Base-by-base conservation (phyloP, 2,113 vertebrate genomes). In the Psophia crepitans region DNA sequence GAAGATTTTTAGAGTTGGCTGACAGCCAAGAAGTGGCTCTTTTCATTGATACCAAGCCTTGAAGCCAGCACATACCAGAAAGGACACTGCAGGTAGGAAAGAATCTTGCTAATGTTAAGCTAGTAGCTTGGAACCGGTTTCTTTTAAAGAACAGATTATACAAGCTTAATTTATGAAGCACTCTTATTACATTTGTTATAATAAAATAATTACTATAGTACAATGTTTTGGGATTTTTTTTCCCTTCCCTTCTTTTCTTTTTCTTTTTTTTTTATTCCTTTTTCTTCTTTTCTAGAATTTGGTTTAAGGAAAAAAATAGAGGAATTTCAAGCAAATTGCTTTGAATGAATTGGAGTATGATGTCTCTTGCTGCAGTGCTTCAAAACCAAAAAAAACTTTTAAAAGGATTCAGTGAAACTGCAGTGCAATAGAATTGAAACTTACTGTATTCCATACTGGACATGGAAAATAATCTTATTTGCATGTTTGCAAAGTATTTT, bases 151-250 rank as follows among this genome's bases (percentile, higher is more conserved):
- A 49, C 0, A 1, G 54, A 37, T 63, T 26, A 56, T 14, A 30
- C 2, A 77, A 18, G 5, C 2, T 70, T 78, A 44, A 22, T 0
- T 74, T 74, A 43, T 22, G 48, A 64, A 49, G 32, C 2, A 26
- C 0, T 13, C 3, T 39, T 80, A 77, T 33, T 65, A 19, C 13
- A 39, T 44, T 48, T 71, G 19, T 71, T 58, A n/a, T 37, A 63
- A 71, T 51, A 79, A 82, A 76, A 41, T 32, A 49, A 39, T 27
- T 39, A 11, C 0, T 53, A 19, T 8, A 64, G 2, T 12, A 56
- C 3, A 27, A 16, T 46, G 1, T 21, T 84, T 57, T n/a, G 2
- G 1, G 8, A 2, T 0, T 2, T 39, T 12, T 56, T 63, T 16
- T 6, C 3, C 32, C 4, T 4, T 3, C 51, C 51, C 18, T 16